Percentiles rank a stretch among this genome's conserved stretches.
Evolutionary conservation across 2,113 vertebrate species (phyloP).

Genomic region (Pycnonotus jocosus): DNA sequence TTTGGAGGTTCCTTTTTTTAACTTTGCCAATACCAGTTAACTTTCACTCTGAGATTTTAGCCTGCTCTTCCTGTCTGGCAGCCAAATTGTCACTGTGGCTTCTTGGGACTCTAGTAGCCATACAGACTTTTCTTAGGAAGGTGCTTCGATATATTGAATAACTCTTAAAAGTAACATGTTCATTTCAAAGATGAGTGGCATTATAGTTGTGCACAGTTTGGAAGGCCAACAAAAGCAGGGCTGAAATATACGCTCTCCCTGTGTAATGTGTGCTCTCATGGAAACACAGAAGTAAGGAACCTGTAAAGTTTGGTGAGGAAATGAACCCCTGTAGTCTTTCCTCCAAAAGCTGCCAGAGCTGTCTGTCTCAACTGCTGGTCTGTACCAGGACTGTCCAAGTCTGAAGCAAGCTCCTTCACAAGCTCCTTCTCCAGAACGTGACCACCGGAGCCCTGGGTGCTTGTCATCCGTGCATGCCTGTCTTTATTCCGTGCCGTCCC

Average conservation of each 20-base stretch:
- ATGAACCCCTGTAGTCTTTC: background rate
- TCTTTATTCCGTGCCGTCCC: rapidly evolving
- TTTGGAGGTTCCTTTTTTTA: background rate
- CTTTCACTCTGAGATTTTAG: background rate
- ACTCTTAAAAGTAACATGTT: background rate
- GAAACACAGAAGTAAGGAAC: background rate
- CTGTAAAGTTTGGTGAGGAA: background rate
- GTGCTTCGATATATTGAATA: rapidly evolving
- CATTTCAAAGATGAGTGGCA: rapidly evolving
- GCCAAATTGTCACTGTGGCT: too few species aligned
- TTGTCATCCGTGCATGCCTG: rapidly evolving
- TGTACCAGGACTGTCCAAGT: rapidly evolving
- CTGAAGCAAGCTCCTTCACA: rapidly evolving
- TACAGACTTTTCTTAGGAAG: background rate
- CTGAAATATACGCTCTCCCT: rapidly evolving
- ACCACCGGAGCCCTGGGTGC: rapidly evolving
- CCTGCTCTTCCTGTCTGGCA: background rate
- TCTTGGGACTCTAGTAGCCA: too few species aligned
- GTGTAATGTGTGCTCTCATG: rapidly evolving
- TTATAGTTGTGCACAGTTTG: rapidly evolving
- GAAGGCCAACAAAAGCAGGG: too few species aligned
- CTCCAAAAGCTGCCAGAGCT: rapidly evolving
- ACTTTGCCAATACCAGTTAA: background rate
- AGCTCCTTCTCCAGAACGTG: rapidly evolving
- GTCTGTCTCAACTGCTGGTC: rapidly evolving